phyloP scores from a whole-genome alignment of 2,888 invertebrate species.

The Myopa tessellatipennis region DNA sequence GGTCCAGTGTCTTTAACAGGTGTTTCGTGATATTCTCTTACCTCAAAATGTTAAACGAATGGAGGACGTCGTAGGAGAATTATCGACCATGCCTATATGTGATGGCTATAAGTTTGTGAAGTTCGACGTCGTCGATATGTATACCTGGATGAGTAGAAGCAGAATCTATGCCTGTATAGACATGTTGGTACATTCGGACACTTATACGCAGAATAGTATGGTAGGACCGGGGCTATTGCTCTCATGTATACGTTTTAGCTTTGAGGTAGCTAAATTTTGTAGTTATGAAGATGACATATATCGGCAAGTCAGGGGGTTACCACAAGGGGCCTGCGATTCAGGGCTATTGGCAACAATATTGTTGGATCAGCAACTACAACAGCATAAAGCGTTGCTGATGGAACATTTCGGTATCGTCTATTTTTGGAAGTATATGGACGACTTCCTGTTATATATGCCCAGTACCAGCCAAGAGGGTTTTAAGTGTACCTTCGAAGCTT shows the following conservation, averaged over 20 bases:
- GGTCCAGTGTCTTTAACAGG: not conserved
- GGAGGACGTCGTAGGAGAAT: not conserved
- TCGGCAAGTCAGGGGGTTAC: not conserved
- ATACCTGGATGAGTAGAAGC: not conserved
- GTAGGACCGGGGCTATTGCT: not conserved
- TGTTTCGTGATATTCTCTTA: not conserved
- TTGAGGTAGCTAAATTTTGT: not conserved
- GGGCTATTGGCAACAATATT: not conserved
- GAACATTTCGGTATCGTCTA: not conserved
- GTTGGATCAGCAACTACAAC: not conserved
- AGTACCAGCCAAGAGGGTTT: too few species aligned
- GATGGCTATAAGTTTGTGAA: not conserved
- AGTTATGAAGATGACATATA: not conserved
- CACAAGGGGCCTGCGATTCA: not conserved
- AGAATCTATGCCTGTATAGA: not conserved
- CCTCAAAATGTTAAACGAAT: not conserved
- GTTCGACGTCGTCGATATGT: not conserved
- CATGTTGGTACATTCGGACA: not conserved
- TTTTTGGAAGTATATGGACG: not conserved
- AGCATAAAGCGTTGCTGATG: not conserved
- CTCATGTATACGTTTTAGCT: not conserved
- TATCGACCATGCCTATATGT: not conserved
- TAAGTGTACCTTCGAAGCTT: too few species aligned
- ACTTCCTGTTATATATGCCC: not conserved
- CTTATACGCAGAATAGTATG: not conserved